Conservation (phyloP, 2,888 invertebrate genomes). For the Harpalus rubripes region DNA sequence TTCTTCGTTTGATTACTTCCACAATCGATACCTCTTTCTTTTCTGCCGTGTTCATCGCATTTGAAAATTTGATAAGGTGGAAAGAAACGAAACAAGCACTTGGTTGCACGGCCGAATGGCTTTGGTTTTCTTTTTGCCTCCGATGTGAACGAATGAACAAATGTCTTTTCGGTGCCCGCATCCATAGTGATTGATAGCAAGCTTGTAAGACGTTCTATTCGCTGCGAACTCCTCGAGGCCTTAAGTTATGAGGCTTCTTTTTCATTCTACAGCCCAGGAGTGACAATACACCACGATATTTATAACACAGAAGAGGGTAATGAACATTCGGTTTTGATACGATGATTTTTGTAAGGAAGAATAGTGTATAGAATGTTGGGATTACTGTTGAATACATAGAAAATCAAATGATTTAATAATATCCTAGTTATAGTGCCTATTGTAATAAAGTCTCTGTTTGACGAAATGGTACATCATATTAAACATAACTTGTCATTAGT, state of each 20-base stretch:
- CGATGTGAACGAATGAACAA: constrained; percentile 53
- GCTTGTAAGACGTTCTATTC: constrained; percentile 43
- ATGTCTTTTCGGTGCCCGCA: constrained; percentile 52
- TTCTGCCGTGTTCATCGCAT: background rate
- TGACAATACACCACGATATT: constrained; percentile 50
- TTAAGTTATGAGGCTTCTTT: constrained; percentile 61
- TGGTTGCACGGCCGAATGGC: constrained; percentile 21
- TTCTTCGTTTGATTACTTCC: background rate
- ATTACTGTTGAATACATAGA: too few relatives aligned
- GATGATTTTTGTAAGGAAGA: background rate
- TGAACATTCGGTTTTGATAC: constrained; percentile 13
- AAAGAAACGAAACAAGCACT: constrained; percentile 40
- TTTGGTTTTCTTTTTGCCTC: constrained; percentile 27
- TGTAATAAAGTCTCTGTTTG: too few relatives aligned
- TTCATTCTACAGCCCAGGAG: constrained; percentile 40
- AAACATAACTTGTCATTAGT: too few relatives aligned
- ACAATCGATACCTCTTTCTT: constrained; percentile 1
- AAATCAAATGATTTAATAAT: too few relatives aligned
- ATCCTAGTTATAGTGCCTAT: too few relatives aligned
- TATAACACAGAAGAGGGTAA: constrained; percentile 39
- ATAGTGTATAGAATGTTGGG: background rate
- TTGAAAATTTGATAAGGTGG: constrained; percentile 41
- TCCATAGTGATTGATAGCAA: constrained; percentile 59
- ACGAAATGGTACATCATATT: too few relatives aligned
- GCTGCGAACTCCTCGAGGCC: constrained; percentile 5